These are phyloP conservation scores for Autographa pulchrina DNA, from an alignment of 2,888 invertebrate species.

Conservation along the genomic window DNA sequence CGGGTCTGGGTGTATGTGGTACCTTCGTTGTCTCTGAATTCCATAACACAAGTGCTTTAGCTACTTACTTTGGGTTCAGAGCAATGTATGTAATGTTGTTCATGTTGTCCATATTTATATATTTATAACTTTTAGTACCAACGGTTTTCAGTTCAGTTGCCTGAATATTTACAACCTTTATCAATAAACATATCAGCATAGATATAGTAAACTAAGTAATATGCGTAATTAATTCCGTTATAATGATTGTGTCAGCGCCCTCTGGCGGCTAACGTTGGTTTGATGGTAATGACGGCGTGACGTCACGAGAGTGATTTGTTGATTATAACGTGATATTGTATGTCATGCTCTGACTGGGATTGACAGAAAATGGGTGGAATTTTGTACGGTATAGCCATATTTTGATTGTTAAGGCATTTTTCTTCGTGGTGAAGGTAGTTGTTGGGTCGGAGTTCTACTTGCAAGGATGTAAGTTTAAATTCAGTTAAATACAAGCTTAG, in stretches of 20 bases:
- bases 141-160: too few relatives aligned
- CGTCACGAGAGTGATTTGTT: slow-evolving; percentile 30
- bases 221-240: slow-evolving; percentile 51
- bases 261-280: slow-evolving; percentile 44
- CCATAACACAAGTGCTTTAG: too few relatives aligned
- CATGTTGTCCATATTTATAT: too few relatives aligned
- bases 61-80: too few relatives aligned
- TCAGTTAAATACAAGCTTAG: too few relatives aligned
- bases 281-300: slow-evolving; percentile 58
- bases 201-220: neutral
- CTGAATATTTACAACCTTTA: neutral
- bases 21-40: too few relatives aligned
- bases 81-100: too few relatives aligned
- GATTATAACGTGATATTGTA: slow-evolving; percentile 1
- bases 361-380: neutral
- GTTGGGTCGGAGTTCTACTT: too few relatives aligned
- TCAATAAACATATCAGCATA: neutral
- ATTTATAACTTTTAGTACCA: too few relatives aligned
- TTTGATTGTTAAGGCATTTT: neutral
- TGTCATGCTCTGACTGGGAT: slow-evolving; percentile 11
- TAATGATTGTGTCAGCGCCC: slow-evolving; percentile 53
- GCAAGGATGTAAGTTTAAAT: too few relatives aligned
- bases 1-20: too few relatives aligned
- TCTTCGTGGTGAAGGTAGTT: too few relatives aligned
- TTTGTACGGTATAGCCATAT: neutral